phyloP scores from a whole-genome alignment of 1,140 invertebrate genomes.

The Cydia amplana region DNA sequence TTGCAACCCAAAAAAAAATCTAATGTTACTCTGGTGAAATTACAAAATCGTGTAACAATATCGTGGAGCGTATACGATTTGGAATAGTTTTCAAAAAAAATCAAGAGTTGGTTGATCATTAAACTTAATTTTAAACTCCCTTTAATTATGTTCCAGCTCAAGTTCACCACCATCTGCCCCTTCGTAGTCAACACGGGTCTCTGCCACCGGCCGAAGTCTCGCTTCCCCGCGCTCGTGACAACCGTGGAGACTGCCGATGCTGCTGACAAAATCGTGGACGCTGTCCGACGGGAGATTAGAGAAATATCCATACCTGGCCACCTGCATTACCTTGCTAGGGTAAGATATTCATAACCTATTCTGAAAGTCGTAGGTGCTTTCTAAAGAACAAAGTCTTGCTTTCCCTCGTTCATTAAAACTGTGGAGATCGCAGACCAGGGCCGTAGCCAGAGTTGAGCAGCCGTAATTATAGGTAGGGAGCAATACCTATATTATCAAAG shows the following conservation, averaged over 20 bases:
- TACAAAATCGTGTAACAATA: no score
- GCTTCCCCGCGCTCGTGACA: conserved; percentile 83
- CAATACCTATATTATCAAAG: no score
- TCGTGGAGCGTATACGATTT: no score
- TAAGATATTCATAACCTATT: conserved; percentile 35
- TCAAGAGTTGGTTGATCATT: no score
- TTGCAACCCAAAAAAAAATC: no score
- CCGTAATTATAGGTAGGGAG: no score
- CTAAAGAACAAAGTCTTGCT: no score
- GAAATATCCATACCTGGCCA: conserved; percentile 68
- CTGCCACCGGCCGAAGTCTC: conserved; percentile 86
- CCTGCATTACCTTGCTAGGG: conserved; percentile 62
- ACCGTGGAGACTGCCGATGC: conserved; percentile 83
- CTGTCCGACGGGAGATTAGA: conserved; percentile 79
- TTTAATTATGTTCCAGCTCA: conserved; percentile 79
- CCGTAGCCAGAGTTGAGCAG: no score
- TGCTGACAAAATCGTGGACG: conserved; percentile 83
- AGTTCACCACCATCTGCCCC: conserved; percentile 90
- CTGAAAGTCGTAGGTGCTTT: not conserved
- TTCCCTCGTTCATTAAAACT: no score
- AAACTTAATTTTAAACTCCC: not conserved
- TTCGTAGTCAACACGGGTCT: conserved; percentile 92
- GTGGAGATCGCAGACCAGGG: no score
- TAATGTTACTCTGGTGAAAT: no score
- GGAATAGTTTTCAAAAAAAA: no score